Conservation (phyloP, 2,113 vertebrate species). For the Otis tarda region DNA sequence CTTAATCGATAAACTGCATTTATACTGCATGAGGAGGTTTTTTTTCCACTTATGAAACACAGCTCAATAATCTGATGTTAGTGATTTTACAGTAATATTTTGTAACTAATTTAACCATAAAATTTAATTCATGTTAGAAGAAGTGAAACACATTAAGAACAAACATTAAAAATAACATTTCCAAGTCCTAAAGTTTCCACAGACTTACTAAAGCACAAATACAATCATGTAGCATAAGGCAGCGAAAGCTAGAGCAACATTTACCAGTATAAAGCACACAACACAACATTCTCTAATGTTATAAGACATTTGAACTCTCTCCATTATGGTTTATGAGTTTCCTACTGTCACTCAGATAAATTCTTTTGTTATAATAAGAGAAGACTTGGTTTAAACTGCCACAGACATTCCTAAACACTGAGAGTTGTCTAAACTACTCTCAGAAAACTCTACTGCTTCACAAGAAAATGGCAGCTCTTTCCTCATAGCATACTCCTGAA, state of each 20-base stretch:
- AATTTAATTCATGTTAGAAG: neutral
- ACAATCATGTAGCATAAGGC: neutral
- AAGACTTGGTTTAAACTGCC: neutral
- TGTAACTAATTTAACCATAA: neutral
- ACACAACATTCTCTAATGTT: neutral
- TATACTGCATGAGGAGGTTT: neutral
- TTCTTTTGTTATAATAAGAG: neutral
- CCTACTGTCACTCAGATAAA: neutral
- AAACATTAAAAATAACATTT: neutral
- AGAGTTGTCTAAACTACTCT: neutral
- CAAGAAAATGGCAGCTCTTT: slow-evolving; percentile 4
- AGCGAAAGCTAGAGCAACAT: neutral
- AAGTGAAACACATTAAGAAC: neutral
- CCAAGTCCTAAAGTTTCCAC: neutral
- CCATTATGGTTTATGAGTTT: neutral
- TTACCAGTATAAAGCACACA: neutral
- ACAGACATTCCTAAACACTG: neutral
- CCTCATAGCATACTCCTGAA: neutral
- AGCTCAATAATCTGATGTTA: neutral
- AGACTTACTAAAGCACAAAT: neutral
- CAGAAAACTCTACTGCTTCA: neutral
- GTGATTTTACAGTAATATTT: neutral
- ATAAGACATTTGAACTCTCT: neutral
- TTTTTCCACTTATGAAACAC: neutral
- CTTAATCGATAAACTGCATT: neutral